Evolutionary conservation across 2,113 vertebrate species (phyloP).

Genomic region (Vulpes lagopus): DNA sequence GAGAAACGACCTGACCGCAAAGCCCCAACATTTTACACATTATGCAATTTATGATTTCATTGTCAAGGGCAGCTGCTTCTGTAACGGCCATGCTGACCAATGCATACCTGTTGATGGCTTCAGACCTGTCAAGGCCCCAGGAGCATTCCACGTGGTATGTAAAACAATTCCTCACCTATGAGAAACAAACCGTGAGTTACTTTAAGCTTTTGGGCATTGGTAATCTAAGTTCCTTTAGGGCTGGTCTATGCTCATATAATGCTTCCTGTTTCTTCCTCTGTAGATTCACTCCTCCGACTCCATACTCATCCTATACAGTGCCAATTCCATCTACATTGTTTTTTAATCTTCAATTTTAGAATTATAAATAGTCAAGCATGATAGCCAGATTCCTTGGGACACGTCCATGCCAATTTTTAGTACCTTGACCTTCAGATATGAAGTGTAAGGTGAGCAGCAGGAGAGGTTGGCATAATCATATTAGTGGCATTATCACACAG

Average conservation of each 20-base stretch:
- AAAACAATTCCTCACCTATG: neutral
- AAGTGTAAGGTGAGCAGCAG: constrained; percentile 48
- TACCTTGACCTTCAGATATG: constrained; percentile 33
- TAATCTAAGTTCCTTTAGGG: neutral
- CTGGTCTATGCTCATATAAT: neutral
- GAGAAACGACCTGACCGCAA: constrained; percentile 68
- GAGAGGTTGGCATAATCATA: neutral
- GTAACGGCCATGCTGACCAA: constrained; percentile 95
- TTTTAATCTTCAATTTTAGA: constrained; percentile 50
- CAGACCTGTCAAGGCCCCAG: constrained; percentile 87
- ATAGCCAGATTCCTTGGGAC: constrained; percentile 55
- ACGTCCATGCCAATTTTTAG: constrained; percentile 45
- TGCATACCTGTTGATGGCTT: constrained; percentile 91
- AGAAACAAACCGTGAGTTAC: neutral
- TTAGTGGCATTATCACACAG: constrained; percentile 37
- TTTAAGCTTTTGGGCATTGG: neutral
- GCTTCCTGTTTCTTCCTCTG: constrained; percentile 3
- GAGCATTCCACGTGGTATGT: constrained; percentile 92
- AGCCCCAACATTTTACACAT: constrained; percentile 85
- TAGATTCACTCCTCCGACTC: neutral
- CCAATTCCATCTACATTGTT: no score
- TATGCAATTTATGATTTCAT: constrained; percentile 97
- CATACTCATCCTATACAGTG: neutral
- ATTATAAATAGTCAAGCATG: constrained; percentile 40
- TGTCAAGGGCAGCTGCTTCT: constrained; percentile 98